phyloP scores from a whole-genome alignment of 1,140 invertebrate genomes.

The Aphelinus atriplicis region DNA sequence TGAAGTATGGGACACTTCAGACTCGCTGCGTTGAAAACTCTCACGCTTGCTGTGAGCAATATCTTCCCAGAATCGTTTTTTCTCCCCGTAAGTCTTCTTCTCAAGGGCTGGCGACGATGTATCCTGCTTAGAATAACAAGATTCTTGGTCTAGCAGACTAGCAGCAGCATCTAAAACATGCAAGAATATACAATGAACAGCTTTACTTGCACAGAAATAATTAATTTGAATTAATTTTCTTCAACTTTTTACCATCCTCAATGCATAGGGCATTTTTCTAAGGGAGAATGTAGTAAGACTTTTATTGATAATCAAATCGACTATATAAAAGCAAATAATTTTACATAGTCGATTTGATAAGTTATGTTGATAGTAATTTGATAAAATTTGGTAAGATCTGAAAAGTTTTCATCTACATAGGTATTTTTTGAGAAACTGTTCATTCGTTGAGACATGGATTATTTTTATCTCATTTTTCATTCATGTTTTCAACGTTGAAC shows the following conservation, averaged over 20 bases:
- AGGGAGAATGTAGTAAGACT: too few species aligned
- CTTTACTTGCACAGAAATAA: too few species aligned
- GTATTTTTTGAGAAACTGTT: too few species aligned
- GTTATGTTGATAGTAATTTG: too few species aligned
- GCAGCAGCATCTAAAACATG: conserved; percentile 66
- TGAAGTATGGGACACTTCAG: conserved; percentile 59
- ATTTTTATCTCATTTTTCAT: too few species aligned
- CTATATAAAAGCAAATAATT: too few species aligned
- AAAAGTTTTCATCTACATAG: too few species aligned
- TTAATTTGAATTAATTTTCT: not conserved
- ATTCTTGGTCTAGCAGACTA: conserved; percentile 63
- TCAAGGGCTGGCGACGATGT: conserved; percentile 52
- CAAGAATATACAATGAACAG: conserved; percentile 48
- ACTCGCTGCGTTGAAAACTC: conserved; percentile 63
- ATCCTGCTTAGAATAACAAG: conserved; percentile 53
- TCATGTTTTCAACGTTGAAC: too few species aligned
- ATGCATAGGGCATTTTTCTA: not conserved
- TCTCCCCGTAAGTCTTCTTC: conserved; percentile 63
- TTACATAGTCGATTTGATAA: too few species aligned
- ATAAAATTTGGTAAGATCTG: too few species aligned
- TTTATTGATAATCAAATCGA: too few species aligned
- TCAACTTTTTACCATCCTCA: not conserved
- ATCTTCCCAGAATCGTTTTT: conserved; percentile 64
- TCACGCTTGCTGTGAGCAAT: conserved; percentile 60
- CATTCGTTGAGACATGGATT: too few species aligned